Conservation (phyloP, 1,140 invertebrate genomes). For the Teleopsis dalmanni region DNA sequence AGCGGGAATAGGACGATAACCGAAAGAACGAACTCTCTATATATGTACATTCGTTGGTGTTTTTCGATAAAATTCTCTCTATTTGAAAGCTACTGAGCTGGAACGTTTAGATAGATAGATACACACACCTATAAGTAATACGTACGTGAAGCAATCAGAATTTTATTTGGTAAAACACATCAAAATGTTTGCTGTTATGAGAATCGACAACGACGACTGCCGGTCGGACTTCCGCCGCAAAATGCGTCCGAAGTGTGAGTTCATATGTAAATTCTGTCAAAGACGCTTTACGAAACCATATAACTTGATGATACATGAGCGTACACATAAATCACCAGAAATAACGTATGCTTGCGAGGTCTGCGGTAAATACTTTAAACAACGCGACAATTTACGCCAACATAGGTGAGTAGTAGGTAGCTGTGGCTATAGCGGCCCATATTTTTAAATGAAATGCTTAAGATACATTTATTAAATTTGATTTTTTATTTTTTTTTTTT, state of each 20-base stretch:
- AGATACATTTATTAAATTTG: background rate
- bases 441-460: background rate
- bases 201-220: slow-evolving; percentile 84
- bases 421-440: background rate
- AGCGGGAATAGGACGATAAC: too few relatives aligned
- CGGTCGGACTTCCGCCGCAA: slow-evolving; percentile 85
- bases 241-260: slow-evolving; percentile 92
- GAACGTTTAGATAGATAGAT: too few relatives aligned
- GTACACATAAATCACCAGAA: slow-evolving; percentile 94
- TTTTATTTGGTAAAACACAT: too few relatives aligned
- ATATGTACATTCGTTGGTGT: too few relatives aligned
- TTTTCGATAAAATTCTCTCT: too few relatives aligned
- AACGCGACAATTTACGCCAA: slow-evolving; percentile 92
- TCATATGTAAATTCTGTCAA: slow-evolving; percentile 98
- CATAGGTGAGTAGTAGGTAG: slow-evolving; percentile 66
- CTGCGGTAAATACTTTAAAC: slow-evolving; percentile 96
- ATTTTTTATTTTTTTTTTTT: slow-evolving; percentile 29
- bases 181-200: slow-evolving; percentile 79
- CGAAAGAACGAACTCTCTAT: too few relatives aligned
- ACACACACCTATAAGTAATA: too few relatives aligned
- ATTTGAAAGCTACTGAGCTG: too few relatives aligned
- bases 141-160: too few relatives aligned
- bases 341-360: slow-evolving; percentile 97
- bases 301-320: slow-evolving; percentile 98
- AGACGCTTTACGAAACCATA: slow-evolving; percentile 98